Evolutionary conservation across 2,888 invertebrate genomes (phyloP).

Genomic region (Eucera pruinosa): DNA sequence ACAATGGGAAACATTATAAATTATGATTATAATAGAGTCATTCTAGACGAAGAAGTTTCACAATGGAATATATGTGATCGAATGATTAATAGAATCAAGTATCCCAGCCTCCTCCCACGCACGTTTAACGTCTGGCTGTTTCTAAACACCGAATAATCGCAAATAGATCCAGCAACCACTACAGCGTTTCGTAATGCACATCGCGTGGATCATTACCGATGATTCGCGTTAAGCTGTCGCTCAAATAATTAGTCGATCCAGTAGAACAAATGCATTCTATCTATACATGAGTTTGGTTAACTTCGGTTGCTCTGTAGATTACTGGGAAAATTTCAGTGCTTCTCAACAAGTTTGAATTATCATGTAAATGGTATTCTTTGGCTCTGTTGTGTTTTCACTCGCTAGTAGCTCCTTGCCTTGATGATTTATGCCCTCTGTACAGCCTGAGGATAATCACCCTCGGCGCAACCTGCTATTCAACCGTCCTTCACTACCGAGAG

Average conservation of each 20-base stretch:
- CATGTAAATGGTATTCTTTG: conserved; percentile 66
- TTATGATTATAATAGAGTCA: no score
- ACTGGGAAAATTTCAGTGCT: conserved; percentile 60
- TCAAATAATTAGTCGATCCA: conserved; percentile 8
- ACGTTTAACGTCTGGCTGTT: neutral
- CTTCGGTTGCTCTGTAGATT: neutral
- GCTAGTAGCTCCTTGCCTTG: conserved; percentile 63
- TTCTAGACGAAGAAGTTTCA: no score
- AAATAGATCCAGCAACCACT: neutral
- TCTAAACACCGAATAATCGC: neutral
- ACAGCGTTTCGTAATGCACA: neutral
- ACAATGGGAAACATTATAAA: no score
- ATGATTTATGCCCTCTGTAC: conserved; percentile 71
- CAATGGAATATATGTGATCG: neutral
- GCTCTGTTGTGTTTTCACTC: conserved; percentile 64
- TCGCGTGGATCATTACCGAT: neutral
- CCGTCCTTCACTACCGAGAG: conserved; percentile 13
- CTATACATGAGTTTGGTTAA: neutral
- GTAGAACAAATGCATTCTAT: neutral
- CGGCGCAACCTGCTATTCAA: conserved; percentile 48
- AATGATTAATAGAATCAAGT: neutral
- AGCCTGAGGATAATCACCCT: conserved; percentile 51
- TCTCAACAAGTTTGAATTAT: conserved; percentile 62
- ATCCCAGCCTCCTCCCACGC: neutral
- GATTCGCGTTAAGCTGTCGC: neutral